These are phyloP conservation scores for Anthophora plumipes DNA, from an alignment of 2,888 invertebrate genomes.

Conservation along the genomic window DNA sequence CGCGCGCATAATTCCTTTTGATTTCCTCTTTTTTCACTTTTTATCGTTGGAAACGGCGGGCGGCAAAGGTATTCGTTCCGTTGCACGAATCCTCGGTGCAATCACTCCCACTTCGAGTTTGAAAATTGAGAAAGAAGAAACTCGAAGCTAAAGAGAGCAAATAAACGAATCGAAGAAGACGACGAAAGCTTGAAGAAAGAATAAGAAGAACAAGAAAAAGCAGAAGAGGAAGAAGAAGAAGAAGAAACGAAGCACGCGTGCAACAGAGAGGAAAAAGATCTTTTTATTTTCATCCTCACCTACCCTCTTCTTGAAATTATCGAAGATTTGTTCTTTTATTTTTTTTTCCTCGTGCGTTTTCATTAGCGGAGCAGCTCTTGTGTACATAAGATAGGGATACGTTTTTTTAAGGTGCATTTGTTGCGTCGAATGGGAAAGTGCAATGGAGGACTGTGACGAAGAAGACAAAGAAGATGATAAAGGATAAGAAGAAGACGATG, in stretches of 20 bases:
- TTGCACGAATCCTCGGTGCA: constrained; percentile 70
- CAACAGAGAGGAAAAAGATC: constrained; percentile 16
- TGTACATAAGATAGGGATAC: constrained; percentile 80
- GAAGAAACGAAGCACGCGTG: constrained; percentile 10
- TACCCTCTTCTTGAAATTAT: background rate
- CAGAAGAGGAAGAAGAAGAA: constrained; percentile 4
- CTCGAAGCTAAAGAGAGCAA: background rate
- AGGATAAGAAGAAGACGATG: constrained; percentile 55
- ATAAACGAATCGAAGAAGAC: no score
- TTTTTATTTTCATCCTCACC: no score
- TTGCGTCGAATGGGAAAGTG: constrained; percentile 82
- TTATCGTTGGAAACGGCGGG: background rate
- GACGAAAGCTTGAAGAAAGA: background rate
- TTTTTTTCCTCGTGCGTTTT: constrained; percentile 54
- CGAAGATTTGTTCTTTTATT: constrained; percentile 29
- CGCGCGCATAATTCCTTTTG: background rate
- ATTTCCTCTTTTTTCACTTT: background rate
- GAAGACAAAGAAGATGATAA: constrained; percentile 44
- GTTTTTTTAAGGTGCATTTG: constrained; percentile 82
- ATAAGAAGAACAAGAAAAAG: background rate
- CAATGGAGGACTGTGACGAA: constrained; percentile 79
- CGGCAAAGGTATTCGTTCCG: constrained; percentile 1
- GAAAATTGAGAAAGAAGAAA: constrained; percentile 50
- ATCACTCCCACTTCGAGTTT: constrained; percentile 69
- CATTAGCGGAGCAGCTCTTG: constrained; percentile 74